phyloP scores from a whole-genome alignment of 1,140 invertebrate genomes.

The Pseudobourletiella spinata region DNA sequence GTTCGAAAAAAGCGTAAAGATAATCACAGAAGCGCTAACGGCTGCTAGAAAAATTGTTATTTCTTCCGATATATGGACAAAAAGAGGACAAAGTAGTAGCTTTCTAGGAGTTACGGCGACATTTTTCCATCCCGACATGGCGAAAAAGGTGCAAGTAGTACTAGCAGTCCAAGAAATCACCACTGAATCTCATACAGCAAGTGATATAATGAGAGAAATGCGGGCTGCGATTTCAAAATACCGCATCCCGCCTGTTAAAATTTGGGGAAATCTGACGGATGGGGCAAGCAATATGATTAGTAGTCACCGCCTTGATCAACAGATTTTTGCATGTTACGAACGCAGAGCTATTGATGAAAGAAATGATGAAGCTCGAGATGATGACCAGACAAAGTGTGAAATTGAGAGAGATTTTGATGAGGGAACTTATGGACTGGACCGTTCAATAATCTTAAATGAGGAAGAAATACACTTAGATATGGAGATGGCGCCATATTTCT shows the following conservation, averaged over 20 bases:
- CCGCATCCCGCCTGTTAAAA: not conserved
- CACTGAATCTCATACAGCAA: not conserved
- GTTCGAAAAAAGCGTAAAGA: no score
- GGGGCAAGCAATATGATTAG: not conserved
- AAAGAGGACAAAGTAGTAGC: not conserved
- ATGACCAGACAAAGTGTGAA: not conserved
- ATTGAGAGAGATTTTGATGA: not conserved
- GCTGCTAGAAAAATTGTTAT: not conserved
- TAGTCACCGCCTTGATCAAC: not conserved
- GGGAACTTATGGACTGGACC: no score
- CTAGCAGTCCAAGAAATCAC: not conserved
- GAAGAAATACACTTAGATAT: not conserved
- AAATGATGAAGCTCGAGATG: not conserved
- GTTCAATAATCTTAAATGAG: no score
- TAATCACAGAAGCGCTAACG: no score
- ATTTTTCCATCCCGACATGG: not conserved
- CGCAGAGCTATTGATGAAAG: not conserved
- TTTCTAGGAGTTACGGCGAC: not conserved
- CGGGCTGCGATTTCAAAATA: not conserved
- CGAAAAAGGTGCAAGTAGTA: not conserved
- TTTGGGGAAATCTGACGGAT: not conserved
- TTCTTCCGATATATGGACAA: not conserved
- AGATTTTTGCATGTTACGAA: not conserved
- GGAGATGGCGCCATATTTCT: no score
- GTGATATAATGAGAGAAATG: not conserved